Percentiles rank a stretch among this genome's conserved stretches.
Conservation (phyloP, 2,888 invertebrate species). For the Drosophila atroscutellata region DNA sequence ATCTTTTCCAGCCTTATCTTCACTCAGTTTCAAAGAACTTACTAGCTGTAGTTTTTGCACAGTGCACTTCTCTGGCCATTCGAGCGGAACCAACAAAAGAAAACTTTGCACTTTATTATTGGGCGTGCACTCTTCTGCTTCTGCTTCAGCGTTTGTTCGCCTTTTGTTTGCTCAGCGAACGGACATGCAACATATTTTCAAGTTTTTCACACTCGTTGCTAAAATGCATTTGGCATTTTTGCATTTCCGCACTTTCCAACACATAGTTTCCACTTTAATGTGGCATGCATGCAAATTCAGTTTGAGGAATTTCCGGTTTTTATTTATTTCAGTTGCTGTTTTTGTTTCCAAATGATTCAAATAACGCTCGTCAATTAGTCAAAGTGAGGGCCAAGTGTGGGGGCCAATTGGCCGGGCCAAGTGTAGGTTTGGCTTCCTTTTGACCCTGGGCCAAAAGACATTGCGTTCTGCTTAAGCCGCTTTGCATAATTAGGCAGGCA, state of each 20-base stretch:
- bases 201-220: slow-evolving; percentile 62
- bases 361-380: slow-evolving; percentile 54
- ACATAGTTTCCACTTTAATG: slow-evolving; percentile 46
- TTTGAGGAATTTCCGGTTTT: slow-evolving; percentile 44
- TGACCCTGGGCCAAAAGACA: slow-evolving; percentile 30
- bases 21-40: background rate
- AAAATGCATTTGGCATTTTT: slow-evolving; percentile 55
- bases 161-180: slow-evolving; percentile 43
- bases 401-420: slow-evolving; percentile 20
- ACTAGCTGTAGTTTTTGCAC: slow-evolving; percentile 10
- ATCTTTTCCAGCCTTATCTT: background rate
- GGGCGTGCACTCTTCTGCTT: slow-evolving; percentile 41
- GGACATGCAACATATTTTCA: slow-evolving; percentile 55
- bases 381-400: slow-evolving; percentile 37
- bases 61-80: slow-evolving; percentile 25
- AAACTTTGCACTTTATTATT: slow-evolving; percentile 32
- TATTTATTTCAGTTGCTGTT: slow-evolving; percentile 1
- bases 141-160: slow-evolving; percentile 8
- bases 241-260: slow-evolving; percentile 67
- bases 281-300: slow-evolving; percentile 41
- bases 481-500: slow-evolving; percentile 74
- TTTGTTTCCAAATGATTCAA: slow-evolving; percentile 28
- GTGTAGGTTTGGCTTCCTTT: slow-evolving; percentile 53
- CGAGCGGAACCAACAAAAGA: slow-evolving; percentile 29
- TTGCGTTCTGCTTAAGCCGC: slow-evolving; percentile 57